These are phyloP conservation scores for Parasteatoda tepidariorum DNA, from an alignment of 1,140 invertebrate species.

Conservation along the genomic window DNA sequence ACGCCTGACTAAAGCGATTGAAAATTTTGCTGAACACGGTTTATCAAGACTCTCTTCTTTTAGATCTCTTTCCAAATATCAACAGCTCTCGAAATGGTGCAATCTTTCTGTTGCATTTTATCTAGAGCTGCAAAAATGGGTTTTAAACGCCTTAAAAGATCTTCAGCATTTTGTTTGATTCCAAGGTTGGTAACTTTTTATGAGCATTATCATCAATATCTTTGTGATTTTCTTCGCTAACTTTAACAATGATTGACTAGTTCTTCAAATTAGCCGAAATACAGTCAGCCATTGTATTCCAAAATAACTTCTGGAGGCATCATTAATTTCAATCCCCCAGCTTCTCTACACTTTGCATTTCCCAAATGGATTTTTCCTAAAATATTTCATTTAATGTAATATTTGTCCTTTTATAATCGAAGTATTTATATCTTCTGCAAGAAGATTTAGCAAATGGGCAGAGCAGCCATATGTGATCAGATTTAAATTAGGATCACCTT, in stretches of 20 bases:
- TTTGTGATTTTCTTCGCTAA: background rate
- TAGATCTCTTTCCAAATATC: background rate
- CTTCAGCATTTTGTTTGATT: slow-evolving; percentile 7
- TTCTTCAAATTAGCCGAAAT: background rate
- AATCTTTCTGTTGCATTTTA: background rate
- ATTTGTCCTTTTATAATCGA: background rate
- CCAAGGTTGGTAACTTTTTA: slow-evolving; percentile 7
- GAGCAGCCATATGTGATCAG: slow-evolving; percentile 9
- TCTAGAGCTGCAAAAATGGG: background rate
- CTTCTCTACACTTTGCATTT: slow-evolving; percentile 2
- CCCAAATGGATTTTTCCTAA: slow-evolving; percentile 10
- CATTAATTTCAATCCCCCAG: background rate
- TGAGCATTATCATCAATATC: background rate
- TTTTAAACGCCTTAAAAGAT: background rate
- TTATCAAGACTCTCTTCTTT: background rate
- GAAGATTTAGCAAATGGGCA: slow-evolving; percentile 6
- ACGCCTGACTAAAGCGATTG: too few species aligned
- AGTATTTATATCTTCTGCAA: background rate
- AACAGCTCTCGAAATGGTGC: slow-evolving; percentile 1
- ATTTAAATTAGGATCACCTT: background rate
- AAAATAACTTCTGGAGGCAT: too few species aligned
- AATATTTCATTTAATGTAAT: slow-evolving; percentile 3
- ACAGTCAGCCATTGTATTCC: slow-evolving; percentile 4
- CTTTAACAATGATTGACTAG: background rate
- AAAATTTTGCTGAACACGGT: background rate